Base-by-base conservation (phyloP, 2,113 vertebrate genomes). In the Cheirogaleus medius region DNA sequence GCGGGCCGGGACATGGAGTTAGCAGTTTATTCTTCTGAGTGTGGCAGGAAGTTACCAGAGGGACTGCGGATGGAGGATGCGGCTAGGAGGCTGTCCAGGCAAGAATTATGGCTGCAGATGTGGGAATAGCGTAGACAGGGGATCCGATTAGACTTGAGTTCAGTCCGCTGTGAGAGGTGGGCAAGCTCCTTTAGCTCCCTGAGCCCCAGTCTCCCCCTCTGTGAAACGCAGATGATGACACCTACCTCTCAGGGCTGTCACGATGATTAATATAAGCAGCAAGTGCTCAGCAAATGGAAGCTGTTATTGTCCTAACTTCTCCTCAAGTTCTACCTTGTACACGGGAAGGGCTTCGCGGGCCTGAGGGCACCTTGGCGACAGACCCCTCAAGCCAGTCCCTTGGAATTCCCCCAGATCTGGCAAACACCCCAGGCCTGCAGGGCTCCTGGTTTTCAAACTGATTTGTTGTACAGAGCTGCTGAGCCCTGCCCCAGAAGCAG, bases 131-230 rank as follows among this genome's bases (percentile, higher is more conserved):
- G 2, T 0, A 63, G 37, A 60, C 21, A 15, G n/a, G 10, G 27
- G 18, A 9, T 4, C 49, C 1, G 0, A 8, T 23, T 8, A 37
- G 32, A 49, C 6, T 12, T 7, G 21, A 4, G n/a, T 23, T 84
- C 86, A 7, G 2, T 20, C 44, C 27, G 56, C 73, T 58, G 18
- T 60, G 32, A 71, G 93, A 80, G 54, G 1, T n/a, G 47, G 64
- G 44, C 71, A 21, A 54, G 21, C 23, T 25, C 71, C 52, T 39
- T 83, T 12, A 37, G 69, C 58, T 42, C 81, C 58, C 58, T 3
- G 1, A 54, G 27, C 56, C 85, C 60, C 58, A 0, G 44, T 8
- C 34, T 17, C 20, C 47, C 60, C 71, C 44, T 86, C 60, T 34
- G 23, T 21, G 63, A 85, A 60, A 78, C 8, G 0, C 34, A 42